Conservation (phyloP, 2,888 invertebrate species). For the Invenusta paracnida region DNA sequence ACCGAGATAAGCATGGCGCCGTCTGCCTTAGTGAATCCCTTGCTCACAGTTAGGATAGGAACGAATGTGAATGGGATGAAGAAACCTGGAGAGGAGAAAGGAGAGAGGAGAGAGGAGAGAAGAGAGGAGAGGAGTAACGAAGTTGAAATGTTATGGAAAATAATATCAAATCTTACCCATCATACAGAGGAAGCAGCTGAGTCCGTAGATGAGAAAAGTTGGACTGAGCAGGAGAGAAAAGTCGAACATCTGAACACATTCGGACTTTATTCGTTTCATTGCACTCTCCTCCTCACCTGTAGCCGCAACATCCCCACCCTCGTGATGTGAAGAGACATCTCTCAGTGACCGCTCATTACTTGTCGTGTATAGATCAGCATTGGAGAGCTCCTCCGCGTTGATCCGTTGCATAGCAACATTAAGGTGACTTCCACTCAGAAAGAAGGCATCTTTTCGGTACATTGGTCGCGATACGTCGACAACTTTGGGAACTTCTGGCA, state of each 20-base stretch:
- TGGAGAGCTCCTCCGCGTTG: not conserved
- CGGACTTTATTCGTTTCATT: too few species aligned
- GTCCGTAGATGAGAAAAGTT: slow-evolving; percentile 48
- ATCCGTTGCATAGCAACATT: not conserved
- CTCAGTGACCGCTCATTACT: not conserved
- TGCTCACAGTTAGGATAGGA: slow-evolving; percentile 49
- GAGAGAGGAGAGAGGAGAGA: slow-evolving; percentile 36
- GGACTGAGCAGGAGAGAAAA: not conserved
- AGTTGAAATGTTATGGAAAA: not conserved
- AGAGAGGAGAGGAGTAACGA: not conserved
- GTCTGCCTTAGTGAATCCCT: slow-evolving; percentile 57
- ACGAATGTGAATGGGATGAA: slow-evolving; percentile 86
- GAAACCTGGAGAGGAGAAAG: slow-evolving; percentile 85
- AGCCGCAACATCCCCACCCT: not conserved
- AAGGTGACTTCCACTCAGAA: slow-evolving; percentile 6
- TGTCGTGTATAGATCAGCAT: too few species aligned
- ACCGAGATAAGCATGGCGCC: slow-evolving; percentile 50
- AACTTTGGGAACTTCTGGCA: not conserved
- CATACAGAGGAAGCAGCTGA: slow-evolving; percentile 55
- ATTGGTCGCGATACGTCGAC: slow-evolving; percentile 48
- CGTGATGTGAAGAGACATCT: not conserved
- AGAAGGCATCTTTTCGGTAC: slow-evolving; percentile 56
- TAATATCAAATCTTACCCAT: slow-evolving; percentile 48
- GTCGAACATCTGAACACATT: not conserved
- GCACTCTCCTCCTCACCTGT: too few species aligned